Evolutionary conservation across 2,888 invertebrate genomes (phyloP).

Genomic region (Scelioninae gen. 2): DNA sequence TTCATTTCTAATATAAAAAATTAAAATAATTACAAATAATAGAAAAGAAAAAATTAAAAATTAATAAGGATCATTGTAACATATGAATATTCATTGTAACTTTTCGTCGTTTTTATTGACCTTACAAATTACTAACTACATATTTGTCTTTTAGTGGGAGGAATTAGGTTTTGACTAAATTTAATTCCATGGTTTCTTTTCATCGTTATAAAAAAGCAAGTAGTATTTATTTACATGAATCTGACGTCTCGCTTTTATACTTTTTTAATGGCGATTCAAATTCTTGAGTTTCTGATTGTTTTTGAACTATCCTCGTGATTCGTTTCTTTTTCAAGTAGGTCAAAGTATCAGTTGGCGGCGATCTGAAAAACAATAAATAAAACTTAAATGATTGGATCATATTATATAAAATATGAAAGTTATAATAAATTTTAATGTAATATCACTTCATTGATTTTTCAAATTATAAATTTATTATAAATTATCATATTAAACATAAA

Average conservation of each 20-base stretch:
- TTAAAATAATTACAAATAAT: slow-evolving; percentile 1
- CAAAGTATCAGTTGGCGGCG: slow-evolving; percentile 63
- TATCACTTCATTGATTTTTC: too few relatives aligned
- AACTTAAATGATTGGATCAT: background rate
- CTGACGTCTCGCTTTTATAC: slow-evolving; percentile 71
- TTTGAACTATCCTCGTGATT: slow-evolving; percentile 70
- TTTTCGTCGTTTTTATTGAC: slow-evolving; percentile 67
- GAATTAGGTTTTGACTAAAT: slow-evolving; percentile 59
- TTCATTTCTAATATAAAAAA: slow-evolving; percentile 6
- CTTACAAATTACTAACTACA: slow-evolving; percentile 74
- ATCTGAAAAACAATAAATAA: slow-evolving; percentile 20
- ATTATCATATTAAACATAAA: too few relatives aligned
- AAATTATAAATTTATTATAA: too few relatives aligned
- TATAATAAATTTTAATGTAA: too few relatives aligned
- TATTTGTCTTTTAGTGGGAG: slow-evolving; percentile 69
- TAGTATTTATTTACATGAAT: slow-evolving; percentile 75
- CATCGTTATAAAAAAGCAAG: slow-evolving; percentile 64
- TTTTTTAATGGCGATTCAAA: slow-evolving; percentile 64
- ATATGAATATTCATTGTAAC: slow-evolving; percentile 39
- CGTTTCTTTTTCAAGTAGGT: slow-evolving; percentile 70
- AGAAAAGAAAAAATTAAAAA: slow-evolving; percentile 9
- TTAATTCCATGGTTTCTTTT: slow-evolving; percentile 37
- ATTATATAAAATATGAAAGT: background rate
- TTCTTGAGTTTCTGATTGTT: slow-evolving; percentile 67
- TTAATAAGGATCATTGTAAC: slow-evolving; percentile 25